Conservation (phyloP, 1,140 invertebrate species). For the Nasonia longicornis region DNA sequence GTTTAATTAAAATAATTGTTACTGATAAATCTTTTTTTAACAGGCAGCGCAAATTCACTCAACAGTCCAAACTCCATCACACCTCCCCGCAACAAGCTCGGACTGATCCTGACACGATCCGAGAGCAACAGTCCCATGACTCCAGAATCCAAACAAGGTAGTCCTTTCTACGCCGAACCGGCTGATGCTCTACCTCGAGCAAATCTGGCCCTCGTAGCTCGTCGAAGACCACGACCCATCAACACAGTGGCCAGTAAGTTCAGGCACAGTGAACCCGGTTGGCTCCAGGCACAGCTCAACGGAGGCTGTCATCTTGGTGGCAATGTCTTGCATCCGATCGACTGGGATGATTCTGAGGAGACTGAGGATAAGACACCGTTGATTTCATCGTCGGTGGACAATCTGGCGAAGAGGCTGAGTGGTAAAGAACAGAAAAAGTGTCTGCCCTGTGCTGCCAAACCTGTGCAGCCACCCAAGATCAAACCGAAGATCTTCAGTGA, state of each 20-base stretch:
- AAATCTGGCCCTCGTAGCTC: slow-evolving; percentile 63
- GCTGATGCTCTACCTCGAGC: slow-evolving; percentile 83
- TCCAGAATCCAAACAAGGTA: slow-evolving; percentile 75
- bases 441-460: slow-evolving; percentile 74
- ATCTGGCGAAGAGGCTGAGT: slow-evolving; percentile 69
- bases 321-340: slow-evolving; percentile 70
- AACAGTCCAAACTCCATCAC: slow-evolving; percentile 62
- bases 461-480: slow-evolving; percentile 78
- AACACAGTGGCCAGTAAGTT: slow-evolving; percentile 66
- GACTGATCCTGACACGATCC: slow-evolving; percentile 62
- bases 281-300: slow-evolving; percentile 65
- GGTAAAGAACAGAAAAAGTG: slow-evolving; percentile 63
- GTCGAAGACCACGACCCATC: slow-evolving; percentile 58
- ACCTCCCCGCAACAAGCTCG: slow-evolving; percentile 64
- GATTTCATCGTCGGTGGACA: slow-evolving; percentile 79
- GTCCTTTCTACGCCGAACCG: slow-evolving; percentile 93
- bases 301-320: slow-evolving; percentile 51
- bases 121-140: slow-evolving; percentile 63
- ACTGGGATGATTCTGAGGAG: slow-evolving; percentile 71
- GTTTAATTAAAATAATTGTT: neutral
- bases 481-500: slow-evolving; percentile 74
- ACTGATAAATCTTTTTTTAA: neutral
- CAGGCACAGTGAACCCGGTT: slow-evolving; percentile 76
- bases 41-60: slow-evolving; percentile 65
- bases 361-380: slow-evolving; percentile 65